Evolutionary conservation across 2,113 vertebrate species (phyloP).

Genomic region (Aphyosemion australe): DNA sequence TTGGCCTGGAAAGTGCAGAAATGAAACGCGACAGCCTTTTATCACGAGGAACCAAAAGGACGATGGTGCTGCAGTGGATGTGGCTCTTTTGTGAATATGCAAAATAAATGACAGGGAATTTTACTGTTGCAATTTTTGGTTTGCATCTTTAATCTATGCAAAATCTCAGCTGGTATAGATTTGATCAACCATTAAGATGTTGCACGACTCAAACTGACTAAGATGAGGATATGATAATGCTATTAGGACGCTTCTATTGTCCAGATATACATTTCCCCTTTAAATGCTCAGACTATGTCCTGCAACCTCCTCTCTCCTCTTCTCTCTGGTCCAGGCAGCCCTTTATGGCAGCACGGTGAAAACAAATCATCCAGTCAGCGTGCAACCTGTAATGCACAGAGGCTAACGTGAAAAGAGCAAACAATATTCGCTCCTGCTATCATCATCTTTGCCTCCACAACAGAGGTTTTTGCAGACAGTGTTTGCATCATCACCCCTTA

Average conservation of each 20-base stretch:
- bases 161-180: constrained; percentile 3
- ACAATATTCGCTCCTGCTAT: constrained; percentile 21
- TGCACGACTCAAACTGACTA: constrained; percentile 2
- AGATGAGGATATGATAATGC: background rate
- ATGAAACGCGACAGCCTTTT: constrained; percentile 68
- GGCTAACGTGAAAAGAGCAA: constrained; percentile 22
- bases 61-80: constrained; percentile 59
- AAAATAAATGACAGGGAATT: constrained; percentile 54
- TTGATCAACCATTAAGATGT: background rate
- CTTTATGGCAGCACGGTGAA: constrained; percentile 45
- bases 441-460: constrained; percentile 31
- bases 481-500: constrained; percentile 37
- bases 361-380: constrained; percentile 30
- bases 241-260: background rate
- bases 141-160: constrained; percentile 37
- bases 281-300: constrained; percentile 3
- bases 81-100: constrained; percentile 69
- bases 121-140: constrained; percentile 50
- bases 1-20: constrained; percentile 69
- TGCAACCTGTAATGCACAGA: constrained; percentile 24
- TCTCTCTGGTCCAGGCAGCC: constrained; percentile 25
- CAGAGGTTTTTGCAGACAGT: constrained; percentile 22
- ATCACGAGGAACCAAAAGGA: constrained; percentile 73
- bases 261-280: constrained; percentile 5
- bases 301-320: background rate